phyloP scores from a whole-genome alignment of 2,888 invertebrate species.

The Drosophila acutilabella region DNA sequence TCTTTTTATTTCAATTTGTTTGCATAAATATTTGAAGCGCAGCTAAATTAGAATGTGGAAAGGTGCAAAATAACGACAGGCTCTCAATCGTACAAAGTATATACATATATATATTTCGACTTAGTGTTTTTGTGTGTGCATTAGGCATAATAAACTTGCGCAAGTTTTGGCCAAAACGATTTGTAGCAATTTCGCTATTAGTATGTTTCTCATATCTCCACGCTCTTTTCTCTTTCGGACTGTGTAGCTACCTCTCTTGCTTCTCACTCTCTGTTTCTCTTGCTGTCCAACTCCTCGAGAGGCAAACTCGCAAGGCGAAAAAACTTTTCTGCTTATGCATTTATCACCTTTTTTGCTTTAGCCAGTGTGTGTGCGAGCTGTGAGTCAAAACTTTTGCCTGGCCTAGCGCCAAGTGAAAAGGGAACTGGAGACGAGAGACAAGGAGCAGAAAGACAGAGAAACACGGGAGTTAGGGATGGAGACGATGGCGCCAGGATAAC shows the following conservation, averaged over 20 bases:
- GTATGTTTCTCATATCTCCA: conserved; percentile 33
- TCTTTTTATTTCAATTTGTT: conserved; percentile 83
- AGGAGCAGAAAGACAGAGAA: neutral
- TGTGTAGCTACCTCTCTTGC: neutral
- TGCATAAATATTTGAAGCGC: conserved; percentile 81
- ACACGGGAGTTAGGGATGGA: neutral
- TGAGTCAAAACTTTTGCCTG: conserved; percentile 71
- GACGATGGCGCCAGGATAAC: conserved; percentile 50
- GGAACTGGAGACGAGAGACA: neutral
- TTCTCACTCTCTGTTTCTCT: conserved; percentile 3
- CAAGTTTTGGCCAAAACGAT: conserved; percentile 82
- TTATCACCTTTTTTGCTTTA: conserved; percentile 77
- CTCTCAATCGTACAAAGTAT: conserved; percentile 18
- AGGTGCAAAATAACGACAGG: conserved; percentile 57
- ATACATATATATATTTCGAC: neutral
- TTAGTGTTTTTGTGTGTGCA: conserved; percentile 30
- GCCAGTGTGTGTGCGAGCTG: conserved; percentile 15
- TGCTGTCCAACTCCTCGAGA: conserved; percentile 54
- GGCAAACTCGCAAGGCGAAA: conserved; percentile 54
- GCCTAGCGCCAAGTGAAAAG: conserved; percentile 64
- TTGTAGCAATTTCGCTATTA: conserved; percentile 82
- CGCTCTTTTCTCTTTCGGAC: neutral
- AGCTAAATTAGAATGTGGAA: conserved; percentile 75
- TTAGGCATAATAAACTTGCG: conserved; percentile 69
- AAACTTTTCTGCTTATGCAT: conserved; percentile 80